phyloP scores from a whole-genome alignment of 2,797 vertebrate species.

The Anableps anableps region DNA sequence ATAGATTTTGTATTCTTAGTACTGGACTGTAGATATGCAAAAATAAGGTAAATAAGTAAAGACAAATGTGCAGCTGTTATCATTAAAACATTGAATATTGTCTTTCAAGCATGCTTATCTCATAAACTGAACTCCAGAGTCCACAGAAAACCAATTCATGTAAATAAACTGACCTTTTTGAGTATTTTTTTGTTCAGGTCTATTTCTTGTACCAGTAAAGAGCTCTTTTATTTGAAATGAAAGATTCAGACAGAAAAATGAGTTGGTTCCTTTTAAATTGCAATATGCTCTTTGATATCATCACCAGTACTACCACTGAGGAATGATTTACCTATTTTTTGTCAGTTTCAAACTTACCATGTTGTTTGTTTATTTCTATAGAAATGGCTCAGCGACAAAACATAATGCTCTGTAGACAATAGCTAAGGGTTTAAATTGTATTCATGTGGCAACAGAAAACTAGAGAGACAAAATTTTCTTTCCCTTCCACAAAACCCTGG shows the following conservation, averaged over 20 bases:
- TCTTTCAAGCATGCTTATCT: not conserved
- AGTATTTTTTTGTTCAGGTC: not conserved
- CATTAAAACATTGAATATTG: slow-evolving; percentile 1
- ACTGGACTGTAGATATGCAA: slow-evolving; percentile 1
- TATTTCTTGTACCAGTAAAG: not conserved
- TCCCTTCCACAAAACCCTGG: not conserved
- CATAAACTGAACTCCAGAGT: not conserved
- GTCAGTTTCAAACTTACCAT: not conserved
- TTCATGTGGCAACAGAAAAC: not conserved
- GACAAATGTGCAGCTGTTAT: not conserved
- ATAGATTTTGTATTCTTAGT: slow-evolving; percentile 30
- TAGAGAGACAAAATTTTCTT: not conserved
- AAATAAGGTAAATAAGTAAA: not conserved
- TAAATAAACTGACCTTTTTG: not conserved
- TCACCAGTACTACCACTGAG: not conserved
- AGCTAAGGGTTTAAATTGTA: not conserved
- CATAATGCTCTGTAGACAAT: not conserved
- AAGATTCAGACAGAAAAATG: not conserved
- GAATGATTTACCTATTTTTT: not conserved
- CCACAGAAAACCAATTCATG: not conserved
- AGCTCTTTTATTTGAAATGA: not conserved
- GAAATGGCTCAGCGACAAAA: not conserved
- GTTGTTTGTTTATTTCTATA: not conserved
- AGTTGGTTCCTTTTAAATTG: not conserved
- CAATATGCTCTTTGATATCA: not conserved